Evolutionary conservation across 2,797 vertebrate species (phyloP).

Genomic region (Antrozous pallidus): DNA sequence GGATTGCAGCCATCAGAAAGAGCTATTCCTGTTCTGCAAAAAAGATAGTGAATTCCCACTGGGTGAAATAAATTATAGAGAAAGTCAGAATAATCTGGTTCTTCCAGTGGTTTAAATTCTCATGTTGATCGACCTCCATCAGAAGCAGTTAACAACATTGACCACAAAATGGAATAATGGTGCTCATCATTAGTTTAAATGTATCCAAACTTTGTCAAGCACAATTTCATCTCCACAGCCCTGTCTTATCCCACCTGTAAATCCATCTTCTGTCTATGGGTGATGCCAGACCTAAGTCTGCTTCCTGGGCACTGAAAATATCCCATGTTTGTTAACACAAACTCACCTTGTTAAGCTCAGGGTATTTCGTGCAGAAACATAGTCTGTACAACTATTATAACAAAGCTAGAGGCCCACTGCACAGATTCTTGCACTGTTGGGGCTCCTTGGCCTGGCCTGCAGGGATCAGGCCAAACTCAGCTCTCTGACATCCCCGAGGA

Average conservation of each 20-base stretch:
- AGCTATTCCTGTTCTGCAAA: background rate
- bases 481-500: no score
- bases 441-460: no score
- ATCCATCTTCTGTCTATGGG: background rate
- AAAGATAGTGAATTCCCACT: background rate
- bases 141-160: background rate
- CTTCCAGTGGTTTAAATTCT: background rate
- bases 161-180: rapidly evolving
- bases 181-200: rapidly evolving
- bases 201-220: background rate
- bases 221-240: background rate
- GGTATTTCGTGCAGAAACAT: background rate
- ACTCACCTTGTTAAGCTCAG: background rate
- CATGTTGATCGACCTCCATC: background rate
- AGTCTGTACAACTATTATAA: background rate
- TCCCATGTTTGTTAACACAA: background rate
- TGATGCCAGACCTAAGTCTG: background rate
- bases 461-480: no score
- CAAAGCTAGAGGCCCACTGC: background rate
- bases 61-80: background rate
- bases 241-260: rapidly evolving
- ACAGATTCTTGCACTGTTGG: no score
- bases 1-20: background rate
- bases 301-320: background rate
- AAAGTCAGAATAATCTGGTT: background rate